Conservation (phyloP, 1,140 invertebrate species). For the Pseudobourletiella spinata region DNA sequence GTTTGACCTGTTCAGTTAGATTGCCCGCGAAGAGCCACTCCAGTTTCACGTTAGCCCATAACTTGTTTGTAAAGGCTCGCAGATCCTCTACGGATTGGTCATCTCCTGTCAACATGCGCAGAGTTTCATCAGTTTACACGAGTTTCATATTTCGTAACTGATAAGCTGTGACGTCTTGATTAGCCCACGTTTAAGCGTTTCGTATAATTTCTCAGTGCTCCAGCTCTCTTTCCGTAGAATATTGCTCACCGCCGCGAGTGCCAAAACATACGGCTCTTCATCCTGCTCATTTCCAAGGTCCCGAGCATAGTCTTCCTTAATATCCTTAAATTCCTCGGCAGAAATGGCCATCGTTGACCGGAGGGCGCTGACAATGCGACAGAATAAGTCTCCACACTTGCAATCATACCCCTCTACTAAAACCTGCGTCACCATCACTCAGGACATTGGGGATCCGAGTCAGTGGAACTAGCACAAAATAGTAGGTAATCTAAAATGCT, state of each 20-base stretch:
- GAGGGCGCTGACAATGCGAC: not conserved
- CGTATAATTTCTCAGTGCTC: too few species aligned
- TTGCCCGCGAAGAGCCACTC: constrained; percentile 82
- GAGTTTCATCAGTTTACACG: not conserved
- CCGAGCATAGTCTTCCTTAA: not conserved
- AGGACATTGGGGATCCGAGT: too few species aligned
- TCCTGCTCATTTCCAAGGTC: not conserved
- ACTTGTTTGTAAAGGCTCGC: constrained; percentile 51
- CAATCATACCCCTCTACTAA: not conserved
- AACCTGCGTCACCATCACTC: too few species aligned
- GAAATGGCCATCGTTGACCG: not conserved
- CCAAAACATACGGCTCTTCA: not conserved
- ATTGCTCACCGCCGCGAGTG: too few species aligned
- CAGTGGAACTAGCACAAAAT: too few species aligned
- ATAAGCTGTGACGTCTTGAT: too few species aligned
- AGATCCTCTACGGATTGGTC: too few species aligned
- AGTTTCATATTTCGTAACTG: not conserved
- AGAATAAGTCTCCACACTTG: not conserved
- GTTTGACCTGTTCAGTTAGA: constrained; percentile 46
- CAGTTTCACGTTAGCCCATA: constrained; percentile 68
- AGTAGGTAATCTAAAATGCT: too few species aligned
- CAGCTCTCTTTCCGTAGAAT: too few species aligned
- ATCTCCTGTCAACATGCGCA: too few species aligned
- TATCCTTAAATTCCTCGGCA: not conserved
- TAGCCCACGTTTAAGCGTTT: too few species aligned